Evolutionary conservation across 2,113 vertebrate genomes (phyloP).

Genomic region (Regulus satrapa): DNA sequence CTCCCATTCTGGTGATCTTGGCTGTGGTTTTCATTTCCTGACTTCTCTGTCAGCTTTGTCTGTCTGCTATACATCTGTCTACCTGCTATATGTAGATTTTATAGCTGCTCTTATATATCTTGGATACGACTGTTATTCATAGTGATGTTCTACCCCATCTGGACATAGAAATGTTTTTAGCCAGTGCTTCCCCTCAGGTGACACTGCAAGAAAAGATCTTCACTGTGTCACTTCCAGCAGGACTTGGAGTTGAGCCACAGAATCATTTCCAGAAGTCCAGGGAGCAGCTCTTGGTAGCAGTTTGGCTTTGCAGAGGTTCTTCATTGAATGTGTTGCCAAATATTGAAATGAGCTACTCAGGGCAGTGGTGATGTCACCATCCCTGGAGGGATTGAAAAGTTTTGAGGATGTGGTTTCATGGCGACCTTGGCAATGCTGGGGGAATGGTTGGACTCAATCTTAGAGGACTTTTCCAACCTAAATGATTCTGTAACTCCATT

Average conservation of each 20-base stretch:
- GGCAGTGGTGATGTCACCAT: background rate
- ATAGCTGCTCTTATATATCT: background rate
- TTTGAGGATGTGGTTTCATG: background rate
- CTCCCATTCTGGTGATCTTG: background rate
- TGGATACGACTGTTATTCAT: background rate
- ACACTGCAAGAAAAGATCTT: background rate
- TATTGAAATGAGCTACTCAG: background rate
- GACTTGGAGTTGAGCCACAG: background rate
- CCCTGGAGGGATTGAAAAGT: background rate
- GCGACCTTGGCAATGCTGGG: background rate
- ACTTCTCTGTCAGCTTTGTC: background rate
- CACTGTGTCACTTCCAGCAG: background rate
- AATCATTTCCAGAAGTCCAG: background rate
- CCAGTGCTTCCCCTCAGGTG: background rate
- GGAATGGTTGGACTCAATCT: background rate
- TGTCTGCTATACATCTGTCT: accelerated
- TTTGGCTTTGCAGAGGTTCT: background rate
- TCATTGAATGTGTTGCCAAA: background rate
- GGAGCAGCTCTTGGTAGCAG: background rate
- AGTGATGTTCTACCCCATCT: background rate
- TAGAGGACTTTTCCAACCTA: background rate
- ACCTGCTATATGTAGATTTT: accelerated
- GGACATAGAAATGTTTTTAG: background rate
- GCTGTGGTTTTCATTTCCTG: background rate
- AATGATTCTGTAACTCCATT: background rate